Base-by-base conservation (phyloP, 2,888 invertebrate genomes). In the Halictus ligatus region DNA sequence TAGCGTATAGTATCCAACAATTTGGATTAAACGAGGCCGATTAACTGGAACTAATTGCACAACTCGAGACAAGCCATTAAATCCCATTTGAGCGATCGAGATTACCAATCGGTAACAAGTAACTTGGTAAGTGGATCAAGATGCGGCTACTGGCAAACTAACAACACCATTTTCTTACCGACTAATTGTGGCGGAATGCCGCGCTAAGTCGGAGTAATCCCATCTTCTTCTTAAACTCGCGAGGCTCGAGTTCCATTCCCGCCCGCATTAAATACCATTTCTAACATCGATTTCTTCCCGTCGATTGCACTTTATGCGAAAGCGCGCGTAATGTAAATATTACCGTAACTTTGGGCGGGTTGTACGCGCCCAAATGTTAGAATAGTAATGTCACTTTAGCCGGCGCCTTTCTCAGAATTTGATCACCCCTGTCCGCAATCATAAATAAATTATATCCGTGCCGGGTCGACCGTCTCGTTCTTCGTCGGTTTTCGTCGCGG, bases 11-110 rank as follows among this genome's bases (percentile, higher is more conserved):
- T 75, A 40, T 46, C 71, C 58, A 80, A 73, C 76, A 54, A 89
- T 81, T 87, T 83, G 69, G 76, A 75, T 88, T 86, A 83, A 91
- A 86, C 84, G 77, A 80, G 80, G 50, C 84, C 75, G 85, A 86
- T 91, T 88, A 89, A 85, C 81, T 81, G 71, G 80, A 74, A 79
- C 84, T 91, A 91, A 90, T 91, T 89, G 86, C 82, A 85, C 81
- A 85, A 88, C 81, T 89, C 83, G 80, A 81, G 81, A 89, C 83
- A 87, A 89, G 80, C 86, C 74, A 90, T 92, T 92, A 90, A 88
- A 88, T 89, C 83, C 81, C 80, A 86, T 89, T 89, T 88, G 87
- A 88, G 83, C 86, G 77, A 88, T 82, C 81, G 75, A 86, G 89
- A 91, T 86, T 91, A 88, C 84, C 82, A 85, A 86, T 87, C 83